Percentiles rank a stretch among this genome's conserved stretches.
These are phyloP conservation scores for Orchesella flavescens DNA, from an alignment of 2,888 invertebrate genomes.

Conservation along the genomic window DNA sequence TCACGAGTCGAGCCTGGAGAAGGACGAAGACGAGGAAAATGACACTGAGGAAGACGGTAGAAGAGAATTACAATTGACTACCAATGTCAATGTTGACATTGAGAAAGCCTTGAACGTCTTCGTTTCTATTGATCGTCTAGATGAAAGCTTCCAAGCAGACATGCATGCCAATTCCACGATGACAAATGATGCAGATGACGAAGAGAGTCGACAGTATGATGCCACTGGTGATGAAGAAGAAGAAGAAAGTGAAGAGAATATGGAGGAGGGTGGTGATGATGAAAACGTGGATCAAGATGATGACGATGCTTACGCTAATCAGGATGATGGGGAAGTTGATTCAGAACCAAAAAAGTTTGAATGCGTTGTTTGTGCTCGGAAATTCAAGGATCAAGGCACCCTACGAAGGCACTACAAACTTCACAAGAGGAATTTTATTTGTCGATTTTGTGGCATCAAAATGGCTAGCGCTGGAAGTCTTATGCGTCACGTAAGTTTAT, in stretches of 20 bases:
- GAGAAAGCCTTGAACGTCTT: constrained; percentile 48
- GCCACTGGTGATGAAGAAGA: background rate
- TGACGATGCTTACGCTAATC: constrained; percentile 2
- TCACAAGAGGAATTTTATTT: constrained; percentile 51
- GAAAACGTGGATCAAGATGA: constrained; percentile 9
- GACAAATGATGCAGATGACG: background rate
- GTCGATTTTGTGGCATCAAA: constrained; percentile 62
- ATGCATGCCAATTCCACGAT: constrained; percentile 11
- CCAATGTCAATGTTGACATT: constrained; percentile 52
- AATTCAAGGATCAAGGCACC: constrained; percentile 41
- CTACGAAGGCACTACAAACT: constrained; percentile 54
- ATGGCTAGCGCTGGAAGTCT: constrained; percentile 61
- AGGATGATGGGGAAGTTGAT: background rate
- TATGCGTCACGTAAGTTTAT: constrained; percentile 65
- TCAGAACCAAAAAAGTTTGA: constrained; percentile 25
- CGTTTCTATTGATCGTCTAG: constrained; percentile 59
- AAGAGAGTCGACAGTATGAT: background rate
- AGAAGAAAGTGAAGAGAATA: constrained; percentile 8
- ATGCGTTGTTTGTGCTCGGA: constrained; percentile 50
- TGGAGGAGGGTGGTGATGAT: background rate
- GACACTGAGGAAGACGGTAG: constrained; percentile 25
- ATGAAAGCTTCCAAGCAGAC: constrained; percentile 43
- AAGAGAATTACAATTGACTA: constrained; percentile 22
- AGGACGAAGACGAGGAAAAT: constrained; percentile 7
- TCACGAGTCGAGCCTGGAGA: background rate